Evolutionary conservation across 2,113 vertebrate genomes (phyloP).

Genomic region (Atrichornis clamosus): DNA sequence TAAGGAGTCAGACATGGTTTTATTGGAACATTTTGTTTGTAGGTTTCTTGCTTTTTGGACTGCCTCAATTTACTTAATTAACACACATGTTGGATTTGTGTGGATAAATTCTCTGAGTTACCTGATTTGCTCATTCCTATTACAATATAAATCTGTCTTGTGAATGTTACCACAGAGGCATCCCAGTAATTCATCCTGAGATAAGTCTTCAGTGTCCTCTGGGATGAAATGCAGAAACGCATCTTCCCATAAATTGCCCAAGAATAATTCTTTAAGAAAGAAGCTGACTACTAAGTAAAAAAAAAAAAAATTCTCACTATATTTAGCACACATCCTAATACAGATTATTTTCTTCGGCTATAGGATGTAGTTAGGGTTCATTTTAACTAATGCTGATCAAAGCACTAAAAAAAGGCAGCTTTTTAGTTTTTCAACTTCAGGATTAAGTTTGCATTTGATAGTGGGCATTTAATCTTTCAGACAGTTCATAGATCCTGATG

Average conservation of each 20-base stretch:
- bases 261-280: background rate
- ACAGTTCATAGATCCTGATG: background rate
- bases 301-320: background rate
- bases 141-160: background rate
- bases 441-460: constrained; percentile 2
- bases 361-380: background rate
- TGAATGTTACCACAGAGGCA: background rate
- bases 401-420: background rate
- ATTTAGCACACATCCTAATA: background rate
- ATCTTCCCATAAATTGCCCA: background rate
- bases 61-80: background rate
- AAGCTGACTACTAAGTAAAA: background rate
- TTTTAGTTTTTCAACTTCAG: background rate
- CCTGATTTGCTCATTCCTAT: background rate
- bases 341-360: background rate
- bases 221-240: background rate
- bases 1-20: background rate
- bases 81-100: background rate
- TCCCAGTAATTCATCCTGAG: background rate
- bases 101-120: background rate
- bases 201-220: background rate
- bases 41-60: background rate
- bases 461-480: background rate
- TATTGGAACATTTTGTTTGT: background rate
- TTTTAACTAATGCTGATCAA: background rate